Conservation (phyloP, 2,797 vertebrate genomes). For the Acestrorhynchus altus region DNA sequence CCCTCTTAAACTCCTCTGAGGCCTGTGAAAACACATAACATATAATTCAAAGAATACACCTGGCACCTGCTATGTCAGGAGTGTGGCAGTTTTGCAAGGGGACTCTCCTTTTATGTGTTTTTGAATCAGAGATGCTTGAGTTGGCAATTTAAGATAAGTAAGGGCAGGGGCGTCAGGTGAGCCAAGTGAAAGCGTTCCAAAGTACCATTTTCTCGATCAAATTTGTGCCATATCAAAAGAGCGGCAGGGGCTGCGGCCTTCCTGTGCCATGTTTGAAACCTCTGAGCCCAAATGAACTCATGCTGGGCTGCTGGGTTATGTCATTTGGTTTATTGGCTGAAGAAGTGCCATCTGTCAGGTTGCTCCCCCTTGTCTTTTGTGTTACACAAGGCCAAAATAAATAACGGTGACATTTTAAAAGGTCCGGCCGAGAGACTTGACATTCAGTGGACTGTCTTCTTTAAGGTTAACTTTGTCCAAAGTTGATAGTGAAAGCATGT, state of each 20-base stretch:
- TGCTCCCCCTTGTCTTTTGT: constrained; percentile 45
- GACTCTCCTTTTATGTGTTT: not conserved
- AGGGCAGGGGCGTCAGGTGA: constrained; percentile 9
- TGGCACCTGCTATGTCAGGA: not conserved
- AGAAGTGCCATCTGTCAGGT: constrained; percentile 57
- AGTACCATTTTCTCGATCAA: constrained; percentile 63
- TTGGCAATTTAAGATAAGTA: not conserved
- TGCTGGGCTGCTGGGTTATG: constrained; percentile 65
- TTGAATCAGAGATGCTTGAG: not conserved
- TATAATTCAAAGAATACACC: not conserved
- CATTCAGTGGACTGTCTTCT: constrained; percentile 77
- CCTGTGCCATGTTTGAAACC: constrained; percentile 37
- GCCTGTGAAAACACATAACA: not conserved
- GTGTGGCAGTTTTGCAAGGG: not conserved
- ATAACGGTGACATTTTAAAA: constrained; percentile 79
- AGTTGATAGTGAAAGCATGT: constrained; percentile 66
- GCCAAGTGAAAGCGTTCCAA: constrained; percentile 43
- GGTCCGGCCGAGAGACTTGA: constrained; percentile 73
- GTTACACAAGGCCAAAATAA: constrained; percentile 68
- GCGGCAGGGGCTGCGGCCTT: constrained; percentile 37
- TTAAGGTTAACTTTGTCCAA: constrained; percentile 76
- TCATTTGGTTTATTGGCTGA: constrained; percentile 67
- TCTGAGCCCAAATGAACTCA: constrained; percentile 68
- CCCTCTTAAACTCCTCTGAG: not conserved
- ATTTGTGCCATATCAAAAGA: constrained; percentile 51